These are phyloP conservation scores for Silurus aristotelis DNA, from an alignment of 2,797 vertebrate genomes.

Conservation along the genomic window DNA sequence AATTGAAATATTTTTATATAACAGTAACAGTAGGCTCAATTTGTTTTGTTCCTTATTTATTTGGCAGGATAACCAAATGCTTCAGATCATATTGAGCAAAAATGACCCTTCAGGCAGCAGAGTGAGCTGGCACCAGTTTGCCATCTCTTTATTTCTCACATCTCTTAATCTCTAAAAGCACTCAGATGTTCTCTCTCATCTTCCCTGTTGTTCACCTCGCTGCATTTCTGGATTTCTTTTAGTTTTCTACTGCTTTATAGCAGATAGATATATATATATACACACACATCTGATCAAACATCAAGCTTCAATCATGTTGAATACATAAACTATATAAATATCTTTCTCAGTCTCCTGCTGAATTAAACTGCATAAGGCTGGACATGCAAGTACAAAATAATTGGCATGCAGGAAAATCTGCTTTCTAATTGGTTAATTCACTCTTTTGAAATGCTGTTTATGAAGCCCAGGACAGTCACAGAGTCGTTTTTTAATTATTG, in stretches of 20 bases:
- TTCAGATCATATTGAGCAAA: neutral
- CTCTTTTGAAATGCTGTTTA: neutral
- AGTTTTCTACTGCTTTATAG: neutral
- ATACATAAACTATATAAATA: neutral
- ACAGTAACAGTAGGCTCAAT: neutral
- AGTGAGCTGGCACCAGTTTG: neutral
- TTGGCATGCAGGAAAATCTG: neutral
- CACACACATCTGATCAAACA: neutral
- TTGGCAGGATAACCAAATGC: neutral
- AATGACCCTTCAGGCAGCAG: neutral
- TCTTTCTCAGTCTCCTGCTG: neutral
- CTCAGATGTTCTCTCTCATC: neutral
- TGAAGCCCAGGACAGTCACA: neutral
- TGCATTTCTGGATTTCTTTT: neutral
- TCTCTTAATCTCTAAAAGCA: neutral
- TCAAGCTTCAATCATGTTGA: neutral
- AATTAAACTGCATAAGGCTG: neutral
- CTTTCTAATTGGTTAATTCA: neutral
- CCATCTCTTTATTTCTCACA: neutral
- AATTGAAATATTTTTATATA: neutral
- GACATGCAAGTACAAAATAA: neutral
- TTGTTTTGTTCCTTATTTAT: neutral
- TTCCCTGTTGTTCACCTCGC: neutral
- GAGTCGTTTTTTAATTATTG: neutral
- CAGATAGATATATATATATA: neutral